Evolutionary conservation across 1,140 invertebrate species (phyloP).

Genomic region (Lepidurus arcticus): DNA sequence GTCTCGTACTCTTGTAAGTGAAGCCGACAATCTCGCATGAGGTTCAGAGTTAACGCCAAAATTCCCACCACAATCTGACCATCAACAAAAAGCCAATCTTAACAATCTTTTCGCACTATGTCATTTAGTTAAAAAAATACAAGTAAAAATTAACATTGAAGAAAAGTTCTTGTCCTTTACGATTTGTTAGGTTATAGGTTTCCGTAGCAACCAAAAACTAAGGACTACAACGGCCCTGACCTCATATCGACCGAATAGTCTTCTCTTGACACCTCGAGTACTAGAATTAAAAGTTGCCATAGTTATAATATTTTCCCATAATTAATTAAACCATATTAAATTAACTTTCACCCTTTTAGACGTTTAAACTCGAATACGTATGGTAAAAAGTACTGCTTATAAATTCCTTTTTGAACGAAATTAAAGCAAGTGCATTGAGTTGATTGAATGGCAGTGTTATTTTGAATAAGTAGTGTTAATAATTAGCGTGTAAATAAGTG

Average conservation of each 20-base stretch:
- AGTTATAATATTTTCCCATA: no score
- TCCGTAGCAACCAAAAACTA: not conserved
- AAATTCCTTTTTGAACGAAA: no score
- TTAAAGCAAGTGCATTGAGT: no score
- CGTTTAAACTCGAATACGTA: no score
- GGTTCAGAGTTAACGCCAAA: slow-evolving; percentile 62
- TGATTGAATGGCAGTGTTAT: no score
- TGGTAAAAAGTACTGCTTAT: no score
- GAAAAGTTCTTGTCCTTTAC: slow-evolving; percentile 23
- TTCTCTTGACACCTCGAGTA: not conserved
- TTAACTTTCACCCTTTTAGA: no score
- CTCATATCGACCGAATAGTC: not conserved
- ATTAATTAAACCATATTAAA: no score
- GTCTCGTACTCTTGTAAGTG: slow-evolving; percentile 59
- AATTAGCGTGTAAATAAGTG: no score
- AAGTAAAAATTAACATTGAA: not conserved
- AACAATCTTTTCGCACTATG: not conserved
- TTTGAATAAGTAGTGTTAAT: no score
- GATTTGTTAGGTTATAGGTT: slow-evolving; percentile 18
- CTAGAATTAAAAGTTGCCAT: not conserved
- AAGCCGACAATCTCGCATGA: slow-evolving; percentile 66
- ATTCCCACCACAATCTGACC: slow-evolving; percentile 56
- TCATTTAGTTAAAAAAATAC: not conserved
- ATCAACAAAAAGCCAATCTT: slow-evolving; percentile 41
- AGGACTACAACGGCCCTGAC: not conserved